Base-by-base conservation (phyloP, 2,888 invertebrate species). In the Gortyna flavago region DNA sequence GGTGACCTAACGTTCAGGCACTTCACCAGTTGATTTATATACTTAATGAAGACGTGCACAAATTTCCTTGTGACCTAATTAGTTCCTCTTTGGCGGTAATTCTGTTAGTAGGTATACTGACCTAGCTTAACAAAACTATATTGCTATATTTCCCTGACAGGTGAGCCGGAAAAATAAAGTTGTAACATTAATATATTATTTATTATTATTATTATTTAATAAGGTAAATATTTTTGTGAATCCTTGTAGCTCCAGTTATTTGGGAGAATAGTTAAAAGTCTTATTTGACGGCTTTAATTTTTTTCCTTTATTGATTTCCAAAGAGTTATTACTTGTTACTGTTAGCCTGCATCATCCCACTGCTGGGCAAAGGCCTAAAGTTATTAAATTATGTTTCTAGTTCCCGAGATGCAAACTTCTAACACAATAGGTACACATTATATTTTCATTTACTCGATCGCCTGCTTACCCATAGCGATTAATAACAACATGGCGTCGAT, bases 61-160 rank as follows among this genome's bases (percentile, higher is more conserved):
- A 38, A 51, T 44, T 79, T 77, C 78, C 66, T 67, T 48, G 62
- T 62, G 66, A 78, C 21, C 38, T 79, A 67, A 78, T 62, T 83
- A 66, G 29, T 44, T 38, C 54, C 35, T 61, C 35, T 38, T 57
- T 38, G 16, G 11, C n/a, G 11, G 29, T 38, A 11, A n/a, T 67
- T 32, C 1, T 61, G 32, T 66, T 44, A 44, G 48, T n/a, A n/a
- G n/a, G n/a, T n/a, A n/a, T 54, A n/a, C 9, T 41, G 29, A 29
- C 51, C 62, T 32, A n/a, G 18, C 25, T 48, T 38, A 29, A 29
- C 38, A 29, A 68, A 21, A 21, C 29, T 29, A 11, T 13, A 7
- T 38, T 68, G 25, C 29, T 8, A 21, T 54, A 54, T 41, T 7
- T 38, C 21, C 2, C n/a, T 62, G 9, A 54, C 16, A 44, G 54